Base-by-base conservation (phyloP, 2,888 invertebrate species). In the Drosophila borealis region DNA sequence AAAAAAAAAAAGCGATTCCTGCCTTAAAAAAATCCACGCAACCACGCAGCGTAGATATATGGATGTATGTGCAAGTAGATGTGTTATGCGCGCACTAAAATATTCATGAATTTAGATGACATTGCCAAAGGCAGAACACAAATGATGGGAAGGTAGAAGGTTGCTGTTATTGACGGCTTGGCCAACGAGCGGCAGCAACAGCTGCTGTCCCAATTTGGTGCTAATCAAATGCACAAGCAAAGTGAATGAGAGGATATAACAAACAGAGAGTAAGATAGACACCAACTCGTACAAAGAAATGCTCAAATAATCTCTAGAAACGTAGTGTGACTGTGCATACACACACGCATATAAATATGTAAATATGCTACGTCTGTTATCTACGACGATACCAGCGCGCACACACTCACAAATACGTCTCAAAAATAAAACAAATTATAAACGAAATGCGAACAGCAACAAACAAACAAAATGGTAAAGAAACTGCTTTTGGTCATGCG, bases 391-490 rank as follows among this genome's bases (percentile, higher is more conserved):
- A 75, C 75, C 49, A 78, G 53, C 56, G 39, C 21, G 45, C 11
- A 57, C 49, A 37, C 17, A 41, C 54, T 33, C 10, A 42, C 33
- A 37, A 21, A 39, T 29, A 34, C 10, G 39, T 14, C 9, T 36
- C 13, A 46, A 33, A 21, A 57, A 13, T 53, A 55, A 61, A 67
- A 66, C 45, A 80, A 77, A 81, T 74, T 74, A 83, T 86, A 81
- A 81, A 74, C 83, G 83, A 83, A 81, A 86, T 83, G 67, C 74
- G 70, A 85, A 79, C 64, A 49, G 49, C 56, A 74, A 64, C 75
- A 76, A 76, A 81, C 81, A 88, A 87, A 73, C 77, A 82, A 85
- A 81, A 82, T 85, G 82, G 85, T 88, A 88, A 80, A 79, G 86
- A 84, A 86, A 86, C 69, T 70, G 77, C 80, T 88, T 74, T 86